Evolutionary conservation across 2,888 invertebrate genomes (phyloP).

Genomic region (Linnaemya vulpina): DNA sequence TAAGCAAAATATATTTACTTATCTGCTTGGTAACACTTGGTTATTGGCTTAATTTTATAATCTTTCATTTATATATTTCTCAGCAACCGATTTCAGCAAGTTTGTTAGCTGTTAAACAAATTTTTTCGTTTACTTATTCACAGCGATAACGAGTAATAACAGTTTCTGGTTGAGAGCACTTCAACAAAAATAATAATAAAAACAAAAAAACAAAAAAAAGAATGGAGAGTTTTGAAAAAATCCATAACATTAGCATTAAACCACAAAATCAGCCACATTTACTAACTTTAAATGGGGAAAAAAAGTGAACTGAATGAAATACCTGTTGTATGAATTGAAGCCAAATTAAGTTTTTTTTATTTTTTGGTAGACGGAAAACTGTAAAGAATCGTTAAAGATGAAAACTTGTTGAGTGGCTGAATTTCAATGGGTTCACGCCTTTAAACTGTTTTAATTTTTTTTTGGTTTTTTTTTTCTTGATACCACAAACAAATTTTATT

Average conservation of each 20-base stretch:
- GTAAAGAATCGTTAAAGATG: constrained; percentile 69
- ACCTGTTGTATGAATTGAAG: constrained; percentile 28
- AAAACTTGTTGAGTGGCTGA: constrained; percentile 73
- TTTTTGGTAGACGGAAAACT: constrained; percentile 51
- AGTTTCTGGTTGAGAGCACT: constrained; percentile 67
- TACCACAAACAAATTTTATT: constrained; percentile 31
- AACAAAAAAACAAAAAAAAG: constrained; percentile 10
- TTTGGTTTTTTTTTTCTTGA: neutral
- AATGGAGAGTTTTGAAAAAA: constrained; percentile 24
- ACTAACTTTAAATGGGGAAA: constrained; percentile 37
- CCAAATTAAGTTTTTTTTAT: constrained; percentile 29
- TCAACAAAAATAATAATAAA: constrained; percentile 49
- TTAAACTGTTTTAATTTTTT: constrained; percentile 49
- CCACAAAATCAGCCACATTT: constrained; percentile 53
- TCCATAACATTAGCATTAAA: constrained; percentile 54
- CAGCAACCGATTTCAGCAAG: constrained; percentile 20
- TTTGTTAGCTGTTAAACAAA: constrained; percentile 45
- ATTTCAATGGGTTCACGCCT: constrained; percentile 81
- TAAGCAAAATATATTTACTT: too few relatives aligned
- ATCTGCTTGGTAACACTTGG: too few relatives aligned
- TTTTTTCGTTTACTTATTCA: constrained; percentile 30
- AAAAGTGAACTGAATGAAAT: constrained; percentile 32
- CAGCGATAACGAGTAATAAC: constrained; percentile 59
- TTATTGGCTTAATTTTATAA: neutral
- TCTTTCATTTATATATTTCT: neutral